A percentile compares a stretch with the other conserved stretches of the same genome.
Conservation (phyloP, 2,888 invertebrate genomes). For the Steinernema carpocapsae region DNA sequence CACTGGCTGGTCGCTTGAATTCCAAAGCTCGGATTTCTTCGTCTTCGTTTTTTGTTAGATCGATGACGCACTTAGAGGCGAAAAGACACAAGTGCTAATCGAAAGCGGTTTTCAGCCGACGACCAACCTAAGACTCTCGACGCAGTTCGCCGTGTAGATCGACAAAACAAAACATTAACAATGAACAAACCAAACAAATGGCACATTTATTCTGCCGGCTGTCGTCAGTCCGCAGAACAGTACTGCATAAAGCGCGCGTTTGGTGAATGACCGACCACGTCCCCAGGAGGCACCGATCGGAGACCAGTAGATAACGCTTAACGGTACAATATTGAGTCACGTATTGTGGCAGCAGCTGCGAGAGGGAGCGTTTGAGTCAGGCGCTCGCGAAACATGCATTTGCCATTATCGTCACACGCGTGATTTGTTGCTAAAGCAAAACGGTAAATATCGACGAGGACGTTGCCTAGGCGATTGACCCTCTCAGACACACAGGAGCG, state of each 20-base stretch:
- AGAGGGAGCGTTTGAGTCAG: neutral
- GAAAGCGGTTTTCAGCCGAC: slow-evolving; percentile 18
- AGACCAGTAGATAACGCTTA: too few relatives aligned
- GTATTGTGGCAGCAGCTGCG: neutral
- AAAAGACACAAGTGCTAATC: slow-evolving; percentile 34
- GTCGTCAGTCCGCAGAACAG: too few relatives aligned
- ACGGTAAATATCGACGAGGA: neutral
- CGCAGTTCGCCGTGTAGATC: neutral
- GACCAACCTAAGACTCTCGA: slow-evolving; percentile 14
- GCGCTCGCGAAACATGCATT: neutral
- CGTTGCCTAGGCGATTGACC: slow-evolving; percentile 23
- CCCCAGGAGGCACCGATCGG: too few relatives aligned
- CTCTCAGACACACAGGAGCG: neutral
- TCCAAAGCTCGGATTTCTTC: slow-evolving; percentile 31
- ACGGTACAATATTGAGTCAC: neutral
- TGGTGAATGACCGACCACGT: too few relatives aligned
- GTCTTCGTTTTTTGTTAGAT: slow-evolving; percentile 30
- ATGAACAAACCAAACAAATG: neutral
- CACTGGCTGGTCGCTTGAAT: slow-evolving; percentile 14
- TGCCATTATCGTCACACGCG: neutral
- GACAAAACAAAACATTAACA: neutral
- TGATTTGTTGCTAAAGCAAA: neutral
- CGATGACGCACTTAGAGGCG: slow-evolving; percentile 22
- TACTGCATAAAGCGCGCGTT: too few relatives aligned
- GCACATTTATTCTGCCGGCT: neutral